Conservation (phyloP, 2,888 invertebrate species). For the Cancer borealis region DNA sequence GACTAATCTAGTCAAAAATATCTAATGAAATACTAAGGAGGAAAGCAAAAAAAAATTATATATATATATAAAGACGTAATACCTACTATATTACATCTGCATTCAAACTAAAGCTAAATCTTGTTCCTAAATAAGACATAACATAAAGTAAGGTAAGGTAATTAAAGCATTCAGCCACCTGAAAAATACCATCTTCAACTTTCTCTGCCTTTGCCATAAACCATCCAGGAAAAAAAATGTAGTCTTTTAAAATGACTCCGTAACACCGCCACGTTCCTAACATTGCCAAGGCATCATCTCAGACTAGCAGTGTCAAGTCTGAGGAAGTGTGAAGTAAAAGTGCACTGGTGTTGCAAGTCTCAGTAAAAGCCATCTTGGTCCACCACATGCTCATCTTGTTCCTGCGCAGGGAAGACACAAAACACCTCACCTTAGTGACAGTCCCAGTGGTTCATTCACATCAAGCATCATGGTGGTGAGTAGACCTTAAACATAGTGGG, state of each 20-base stretch:
- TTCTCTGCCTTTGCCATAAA: conserved; percentile 65
- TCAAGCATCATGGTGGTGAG: conserved; percentile 45
- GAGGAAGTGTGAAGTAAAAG: conserved; percentile 59
- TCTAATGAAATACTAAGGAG: neutral
- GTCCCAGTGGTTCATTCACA: conserved; percentile 36
- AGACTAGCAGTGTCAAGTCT: conserved; percentile 53
- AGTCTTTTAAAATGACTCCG: conserved; percentile 14
- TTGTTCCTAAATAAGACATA: neutral
- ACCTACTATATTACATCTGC: conserved; percentile 6
- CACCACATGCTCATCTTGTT: conserved; percentile 70
- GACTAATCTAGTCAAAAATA: neutral
- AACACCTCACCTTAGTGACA: conserved; percentile 65
- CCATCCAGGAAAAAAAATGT: conserved; percentile 29
- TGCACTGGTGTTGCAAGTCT: conserved; percentile 59
- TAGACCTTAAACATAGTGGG: neutral
- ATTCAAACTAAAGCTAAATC: conserved; percentile 10
- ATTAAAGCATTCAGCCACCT: conserved; percentile 59
- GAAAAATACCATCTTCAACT: conserved; percentile 66
- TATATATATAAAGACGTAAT: neutral
- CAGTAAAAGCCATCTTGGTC: conserved; percentile 76
- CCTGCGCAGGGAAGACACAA: conserved; percentile 68
- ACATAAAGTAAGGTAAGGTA: conserved; percentile 37
- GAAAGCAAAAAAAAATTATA: conserved; percentile 13
- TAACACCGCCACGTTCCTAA: conserved; percentile 43
- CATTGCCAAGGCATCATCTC: conserved; percentile 55